Percentiles rank a stretch among this genome's conserved stretches.
Evolutionary conservation across 2,888 invertebrate species (phyloP).

Genomic region (Dryobota labecula): DNA sequence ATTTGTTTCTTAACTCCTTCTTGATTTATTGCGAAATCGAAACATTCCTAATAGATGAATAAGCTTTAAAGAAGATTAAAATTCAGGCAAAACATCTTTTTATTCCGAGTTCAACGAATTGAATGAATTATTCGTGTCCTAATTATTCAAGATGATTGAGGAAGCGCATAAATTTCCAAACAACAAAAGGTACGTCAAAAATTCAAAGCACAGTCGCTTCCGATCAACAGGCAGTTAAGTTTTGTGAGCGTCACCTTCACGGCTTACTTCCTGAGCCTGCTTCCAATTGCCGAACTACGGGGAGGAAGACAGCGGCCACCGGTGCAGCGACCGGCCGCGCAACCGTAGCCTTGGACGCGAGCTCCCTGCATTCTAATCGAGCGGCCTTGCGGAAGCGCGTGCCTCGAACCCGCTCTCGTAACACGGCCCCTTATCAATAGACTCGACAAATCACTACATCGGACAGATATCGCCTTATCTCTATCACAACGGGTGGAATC

Average conservation of each 20-base stretch:
- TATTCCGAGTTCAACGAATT: slow-evolving; percentile 40
- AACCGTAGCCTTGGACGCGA: slow-evolving; percentile 88
- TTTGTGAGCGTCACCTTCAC: slow-evolving; percentile 86
- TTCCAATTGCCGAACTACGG: slow-evolving; percentile 80
- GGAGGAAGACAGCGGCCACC: slow-evolving; percentile 84
- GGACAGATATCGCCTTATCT: slow-evolving; percentile 65
- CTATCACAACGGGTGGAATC: slow-evolving; percentile 43
- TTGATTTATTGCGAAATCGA: slow-evolving; percentile 19
- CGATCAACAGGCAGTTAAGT: slow-evolving; percentile 81
- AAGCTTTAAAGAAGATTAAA: slow-evolving; percentile 20
- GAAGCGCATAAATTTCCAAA: slow-evolving; percentile 77
- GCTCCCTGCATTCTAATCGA: slow-evolving; percentile 89
- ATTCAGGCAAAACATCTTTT: slow-evolving; percentile 28
- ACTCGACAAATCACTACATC: slow-evolving; percentile 69
- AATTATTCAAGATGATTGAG: slow-evolving; percentile 78
- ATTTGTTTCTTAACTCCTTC: background rate
- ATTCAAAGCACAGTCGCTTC: slow-evolving; percentile 88
- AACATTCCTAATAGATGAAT: slow-evolving; percentile 33
- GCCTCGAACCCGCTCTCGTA: slow-evolving; percentile 84
- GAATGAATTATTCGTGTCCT: slow-evolving; percentile 61
- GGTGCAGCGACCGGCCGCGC: slow-evolving; percentile 88
- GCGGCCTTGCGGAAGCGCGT: slow-evolving; percentile 90
- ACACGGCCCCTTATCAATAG: slow-evolving; percentile 81
- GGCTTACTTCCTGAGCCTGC: slow-evolving; percentile 84
- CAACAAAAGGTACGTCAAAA: slow-evolving; percentile 80